These are phyloP conservation scores for Eupithecia insigniata DNA, from an alignment of 2,888 invertebrate species.

Conservation along the genomic window DNA sequence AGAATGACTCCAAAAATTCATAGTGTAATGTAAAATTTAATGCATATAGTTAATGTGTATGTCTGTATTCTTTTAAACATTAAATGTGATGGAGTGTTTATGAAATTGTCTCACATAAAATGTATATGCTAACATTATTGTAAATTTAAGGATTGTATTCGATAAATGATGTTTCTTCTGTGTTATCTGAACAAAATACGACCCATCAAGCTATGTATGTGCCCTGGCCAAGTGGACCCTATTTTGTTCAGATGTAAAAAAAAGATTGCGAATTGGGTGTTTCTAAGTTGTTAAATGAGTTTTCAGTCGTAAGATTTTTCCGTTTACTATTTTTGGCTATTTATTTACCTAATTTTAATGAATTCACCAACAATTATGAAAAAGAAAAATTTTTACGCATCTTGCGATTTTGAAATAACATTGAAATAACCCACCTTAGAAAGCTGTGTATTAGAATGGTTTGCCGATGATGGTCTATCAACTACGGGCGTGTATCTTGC, in stretches of 20 bases:
- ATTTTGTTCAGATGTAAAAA: not conserved
- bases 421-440: not conserved
- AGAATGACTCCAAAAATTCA: conserved; percentile 78
- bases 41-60: conserved; percentile 70
- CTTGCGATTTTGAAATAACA: no score
- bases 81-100: conserved; percentile 65
- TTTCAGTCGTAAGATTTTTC: not conserved
- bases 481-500: conserved; percentile 4
- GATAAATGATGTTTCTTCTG: not conserved
- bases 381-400: not conserved
- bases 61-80: conserved; percentile 70
- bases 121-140: conserved; percentile 69
- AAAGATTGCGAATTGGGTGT: not conserved
- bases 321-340: not conserved
- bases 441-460: not conserved
- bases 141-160: conserved; percentile 4
- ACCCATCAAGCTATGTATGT: not conserved
- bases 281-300: not conserved
- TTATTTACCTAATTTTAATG: conserved; percentile 3
- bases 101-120: conserved; percentile 48
- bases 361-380: not conserved
- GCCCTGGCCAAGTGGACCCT: not conserved
- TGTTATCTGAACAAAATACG: not conserved
- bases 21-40: conserved; percentile 64
- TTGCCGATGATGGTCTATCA: not conserved